Evolutionary conservation across 2,797 vertebrate species (phyloP).

Genomic region (Liasis olivaceus): DNA sequence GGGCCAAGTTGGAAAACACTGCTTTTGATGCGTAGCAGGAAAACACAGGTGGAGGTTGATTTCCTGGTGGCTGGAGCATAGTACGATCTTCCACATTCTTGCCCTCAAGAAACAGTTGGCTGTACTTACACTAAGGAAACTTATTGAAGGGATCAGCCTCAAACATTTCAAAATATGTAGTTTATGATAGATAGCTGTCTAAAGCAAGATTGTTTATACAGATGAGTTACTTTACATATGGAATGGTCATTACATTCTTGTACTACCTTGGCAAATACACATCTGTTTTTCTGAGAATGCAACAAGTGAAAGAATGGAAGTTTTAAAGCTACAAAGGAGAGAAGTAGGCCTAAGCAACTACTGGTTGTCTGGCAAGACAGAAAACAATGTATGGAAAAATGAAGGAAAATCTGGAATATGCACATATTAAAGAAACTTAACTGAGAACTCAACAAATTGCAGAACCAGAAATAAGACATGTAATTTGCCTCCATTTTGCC

Average conservation of each 20-base stretch:
- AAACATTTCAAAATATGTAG: not conserved
- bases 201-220: not conserved
- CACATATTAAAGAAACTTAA: not conserved
- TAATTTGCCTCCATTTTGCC: not conserved
- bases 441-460: not conserved
- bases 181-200: not conserved
- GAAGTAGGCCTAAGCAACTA: not conserved
- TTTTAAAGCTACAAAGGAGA: not conserved
- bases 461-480: not conserved
- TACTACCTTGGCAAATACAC: not conserved
- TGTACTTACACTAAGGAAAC: not conserved
- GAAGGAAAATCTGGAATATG: not conserved
- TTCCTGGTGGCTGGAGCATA: not conserved
- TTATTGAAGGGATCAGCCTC: not conserved
- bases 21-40: not conserved
- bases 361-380: not conserved
- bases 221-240: not conserved
- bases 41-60: not conserved
- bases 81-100: not conserved
- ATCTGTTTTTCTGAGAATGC: not conserved
- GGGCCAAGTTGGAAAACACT: not conserved
- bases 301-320: not conserved
- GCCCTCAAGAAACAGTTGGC: not conserved
- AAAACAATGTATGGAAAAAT: not conserved
- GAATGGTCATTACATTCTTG: not conserved